phyloP scores from a whole-genome alignment of 92 coral and sea anemone species.

The Epizoanthus scotinus region DNA sequence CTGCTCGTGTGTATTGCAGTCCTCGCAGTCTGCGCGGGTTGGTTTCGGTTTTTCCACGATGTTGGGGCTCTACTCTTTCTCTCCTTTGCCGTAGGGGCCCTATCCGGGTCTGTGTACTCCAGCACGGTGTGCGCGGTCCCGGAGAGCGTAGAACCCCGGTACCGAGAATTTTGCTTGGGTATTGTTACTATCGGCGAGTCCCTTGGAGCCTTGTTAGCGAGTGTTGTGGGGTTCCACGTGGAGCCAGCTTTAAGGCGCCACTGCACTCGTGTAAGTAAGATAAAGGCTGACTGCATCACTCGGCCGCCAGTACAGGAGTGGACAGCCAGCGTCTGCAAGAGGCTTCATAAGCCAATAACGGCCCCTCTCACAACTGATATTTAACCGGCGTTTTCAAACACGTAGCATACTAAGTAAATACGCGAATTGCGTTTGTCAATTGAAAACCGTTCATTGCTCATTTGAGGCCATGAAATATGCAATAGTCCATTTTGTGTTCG shows the following conservation, averaged over 20 bases:
- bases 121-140: conserved; percentile 74
- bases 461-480: too few species aligned
- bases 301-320: conserved; percentile 58
- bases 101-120: conserved; percentile 73
- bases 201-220: conserved; percentile 68
- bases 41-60: conserved; percentile 71
- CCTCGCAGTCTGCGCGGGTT: conserved; percentile 69
- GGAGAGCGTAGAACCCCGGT: conserved; percentile 66
- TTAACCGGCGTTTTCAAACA: background rate
- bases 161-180: conserved; percentile 81
- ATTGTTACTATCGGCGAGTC: conserved; percentile 68
- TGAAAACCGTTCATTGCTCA: too few species aligned
- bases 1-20: conserved; percentile 48
- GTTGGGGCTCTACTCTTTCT: conserved; percentile 54
- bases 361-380: conserved; percentile 14
- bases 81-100: conserved; percentile 64
- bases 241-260: conserved; percentile 78
- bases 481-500: too few species aligned
- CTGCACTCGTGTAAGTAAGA: conserved; percentile 39
- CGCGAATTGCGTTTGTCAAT: too few species aligned
- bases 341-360: conserved; percentile 35
- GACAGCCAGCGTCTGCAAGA: conserved; percentile 65
- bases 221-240: conserved; percentile 66
- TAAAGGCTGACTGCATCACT: conserved; percentile 62
- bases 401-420: too few species aligned